Base-by-base conservation (phyloP, 1,140 invertebrate species). In the Steinernema feltiae region DNA sequence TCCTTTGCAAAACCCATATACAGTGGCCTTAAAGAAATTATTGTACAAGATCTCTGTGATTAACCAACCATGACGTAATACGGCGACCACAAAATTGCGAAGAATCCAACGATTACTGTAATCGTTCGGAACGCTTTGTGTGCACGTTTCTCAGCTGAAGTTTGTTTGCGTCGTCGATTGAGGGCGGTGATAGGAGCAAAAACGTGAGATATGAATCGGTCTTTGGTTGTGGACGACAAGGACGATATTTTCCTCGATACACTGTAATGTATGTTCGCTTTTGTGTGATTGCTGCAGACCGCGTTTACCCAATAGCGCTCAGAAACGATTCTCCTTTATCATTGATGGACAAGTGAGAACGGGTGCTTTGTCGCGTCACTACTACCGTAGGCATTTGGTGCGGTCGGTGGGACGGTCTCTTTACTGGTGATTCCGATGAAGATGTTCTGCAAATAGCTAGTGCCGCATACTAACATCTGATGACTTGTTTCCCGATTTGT, bases 31-130 rank as follows among this genome's bases (percentile, higher is more conserved):
- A 75, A 84, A 69, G 32, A 30, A 27, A 27, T 15, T 15, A 3
- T 15, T 3, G 15, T 3, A 27, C 53, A 27, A 63, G 24, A 27
- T 7, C 53, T 15, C 12, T 7, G 12, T 3, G 24, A 3, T 27
- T 21, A 41, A 70, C 69, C 70, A 48, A 84, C 83, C 82, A 85
- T 84, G 63, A 85, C 81, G 72, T 85, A 85, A 69, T 85, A 85
- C 3, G 84, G 84, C 18, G 84, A 86, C 85, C 85, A 86, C n/a
- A 85, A 71, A 21, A 85, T 85, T 24, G 84, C 84, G 69, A 85
- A 85, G 30, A 86, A 75, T 21, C 84, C 84, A 18, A 85, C 84
- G 32, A 85, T 85, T 63, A 86, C 84, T 29, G 84, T 85, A 41
- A 85, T 84, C 24, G 84, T 85, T 69, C 84, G 73, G 76, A 80